Base-by-base conservation (phyloP, 2,888 invertebrate species). In the Dolichopus griseipennis region DNA sequence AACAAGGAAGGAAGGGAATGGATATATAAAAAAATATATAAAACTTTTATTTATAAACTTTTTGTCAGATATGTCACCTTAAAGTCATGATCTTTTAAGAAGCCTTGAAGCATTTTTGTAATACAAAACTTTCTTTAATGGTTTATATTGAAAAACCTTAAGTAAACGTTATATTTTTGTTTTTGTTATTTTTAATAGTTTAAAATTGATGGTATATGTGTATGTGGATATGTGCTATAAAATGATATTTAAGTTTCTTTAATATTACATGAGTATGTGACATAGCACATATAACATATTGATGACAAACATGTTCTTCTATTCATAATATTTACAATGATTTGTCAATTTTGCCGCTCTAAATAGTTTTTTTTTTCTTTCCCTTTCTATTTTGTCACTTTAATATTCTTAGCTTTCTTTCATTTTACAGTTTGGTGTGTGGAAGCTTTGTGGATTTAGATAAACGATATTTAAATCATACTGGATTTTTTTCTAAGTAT, bases 401-500 rank as follows among this genome's bases (percentile, higher is more conserved):
- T 41, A 12, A 9, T 41, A 12, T 12, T 6, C n/a, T 52, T 15
- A 52, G 18, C 5, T 52, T 52, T 18, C n/a, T 52, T 52, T 52
- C 52, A 52, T 52, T 18, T 52, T 43, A 15, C n/a, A n/a, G n/a
- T 41, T 41, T 41, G 8, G 12, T 41, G 9, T 41, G 9, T 41
- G 41, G 52, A 52, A 52, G 52, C 52, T 52, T 52, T 52, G 18
- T 52, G n/a, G 52, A 52, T 52, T 52, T 52, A 52, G 52, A 52
- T 52, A 52, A 52, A 52, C 52, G 52, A 52, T 7, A 52, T 52
- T 52, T 52, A 52, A 52, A 52, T 52, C 18, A 52, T 52, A 12
- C 15, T 18, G 4, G 52, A 52, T 2, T 18, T 52, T 52, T 52
- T 18, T 18, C 18, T n/a, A n/a, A n/a, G n/a, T 41, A 9, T 15